phyloP scores from a whole-genome alignment of 2,888 invertebrate genomes.

The Neoascia interrupta region DNA sequence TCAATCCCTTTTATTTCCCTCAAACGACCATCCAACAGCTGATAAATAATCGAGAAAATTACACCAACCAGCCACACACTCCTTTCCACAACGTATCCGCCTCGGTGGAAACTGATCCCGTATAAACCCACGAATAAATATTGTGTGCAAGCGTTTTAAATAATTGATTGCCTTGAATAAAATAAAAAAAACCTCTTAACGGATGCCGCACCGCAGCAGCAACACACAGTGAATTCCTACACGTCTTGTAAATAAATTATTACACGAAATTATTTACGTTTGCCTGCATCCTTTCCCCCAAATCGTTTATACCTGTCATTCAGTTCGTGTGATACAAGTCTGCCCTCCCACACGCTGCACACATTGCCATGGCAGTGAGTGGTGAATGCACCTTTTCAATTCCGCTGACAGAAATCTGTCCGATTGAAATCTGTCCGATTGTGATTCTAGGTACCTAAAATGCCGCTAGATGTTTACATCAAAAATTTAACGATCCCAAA shows the following conservation, averaged over 20 bases:
- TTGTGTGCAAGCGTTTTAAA: neutral
- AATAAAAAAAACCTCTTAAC: conserved; percentile 1
- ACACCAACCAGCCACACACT: no score
- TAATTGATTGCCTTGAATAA: conserved; percentile 4
- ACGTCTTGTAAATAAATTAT: conserved; percentile 31
- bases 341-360: conserved; percentile 2
- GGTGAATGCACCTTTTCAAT: conserved; percentile 36
- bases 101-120: no score
- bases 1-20: no score
- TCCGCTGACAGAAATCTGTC: conserved; percentile 57
- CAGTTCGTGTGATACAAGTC: neutral
- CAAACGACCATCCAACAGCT: no score
- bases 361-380: neutral
- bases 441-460: no score
- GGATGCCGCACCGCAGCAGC: conserved; percentile 23
- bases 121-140: no score
- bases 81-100: no score
- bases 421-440: no score
- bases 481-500: conserved; percentile 42
- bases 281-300: conserved; percentile 14
- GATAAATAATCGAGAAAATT: no score
- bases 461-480: conserved; percentile 36
- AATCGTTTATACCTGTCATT: conserved; percentile 2
- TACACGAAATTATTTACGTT: conserved; percentile 31
- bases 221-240: conserved; percentile 30